These are phyloP conservation scores for Cossypha caffra DNA, from an alignment of 2,797 vertebrate genomes.

Conservation along the genomic window DNA sequence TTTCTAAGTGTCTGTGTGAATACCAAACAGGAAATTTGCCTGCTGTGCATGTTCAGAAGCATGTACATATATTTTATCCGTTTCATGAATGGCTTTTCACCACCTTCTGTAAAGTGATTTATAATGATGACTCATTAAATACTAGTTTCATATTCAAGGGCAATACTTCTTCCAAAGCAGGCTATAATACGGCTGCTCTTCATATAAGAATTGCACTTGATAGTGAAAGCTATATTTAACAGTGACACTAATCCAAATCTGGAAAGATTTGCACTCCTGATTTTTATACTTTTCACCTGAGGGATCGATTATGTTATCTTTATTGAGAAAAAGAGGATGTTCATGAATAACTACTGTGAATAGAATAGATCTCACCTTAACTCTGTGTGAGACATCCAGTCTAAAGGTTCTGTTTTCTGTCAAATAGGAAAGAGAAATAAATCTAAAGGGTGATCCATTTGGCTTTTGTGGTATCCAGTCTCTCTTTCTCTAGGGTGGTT, in stretches of 20 bases:
- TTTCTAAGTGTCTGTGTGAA: not conserved
- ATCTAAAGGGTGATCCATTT: not conserved
- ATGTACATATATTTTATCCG: not conserved
- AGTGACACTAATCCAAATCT: not conserved
- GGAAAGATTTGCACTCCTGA: not conserved
- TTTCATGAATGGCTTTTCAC: not conserved
- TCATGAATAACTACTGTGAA: not conserved
- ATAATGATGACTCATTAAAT: conserved; percentile 11
- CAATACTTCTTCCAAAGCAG: not conserved
- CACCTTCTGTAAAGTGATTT: conserved; percentile 9
- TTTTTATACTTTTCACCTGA: not conserved
- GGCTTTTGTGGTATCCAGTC: not conserved
- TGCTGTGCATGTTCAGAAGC: not conserved
- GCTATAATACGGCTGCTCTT: not conserved
- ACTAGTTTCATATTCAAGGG: not conserved
- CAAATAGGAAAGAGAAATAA: not conserved
- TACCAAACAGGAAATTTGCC: not conserved
- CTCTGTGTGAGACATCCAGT: not conserved
- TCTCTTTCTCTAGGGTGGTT: not conserved
- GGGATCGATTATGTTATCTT: not conserved
- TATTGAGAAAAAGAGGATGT: not conserved
- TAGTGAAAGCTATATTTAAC: not conserved
- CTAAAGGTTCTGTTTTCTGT: not conserved
- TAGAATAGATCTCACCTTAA: not conserved
- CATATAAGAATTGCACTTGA: not conserved